phyloP scores from a whole-genome alignment of 2,797 vertebrate genomes.

The Falco naumanni region DNA sequence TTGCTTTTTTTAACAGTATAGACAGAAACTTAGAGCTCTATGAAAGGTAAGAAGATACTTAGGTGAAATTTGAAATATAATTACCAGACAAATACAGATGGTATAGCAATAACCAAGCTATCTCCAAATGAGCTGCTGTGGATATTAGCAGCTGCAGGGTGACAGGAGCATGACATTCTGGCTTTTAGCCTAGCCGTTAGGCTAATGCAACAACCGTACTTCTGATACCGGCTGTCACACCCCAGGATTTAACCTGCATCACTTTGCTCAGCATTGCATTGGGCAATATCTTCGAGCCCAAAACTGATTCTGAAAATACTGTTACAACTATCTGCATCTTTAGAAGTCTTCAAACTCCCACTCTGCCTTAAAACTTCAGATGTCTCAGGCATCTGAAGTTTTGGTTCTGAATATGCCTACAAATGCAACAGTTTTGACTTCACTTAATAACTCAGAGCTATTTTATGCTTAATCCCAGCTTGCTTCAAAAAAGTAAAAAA shows the following conservation, averaged over 20 bases:
- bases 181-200: background rate
- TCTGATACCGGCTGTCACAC: background rate
- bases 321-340: background rate
- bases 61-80: background rate
- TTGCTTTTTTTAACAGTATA: background rate
- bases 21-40: background rate
- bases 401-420: background rate
- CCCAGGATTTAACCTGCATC: background rate
- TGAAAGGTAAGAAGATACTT: background rate
- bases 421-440: background rate
- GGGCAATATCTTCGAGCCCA: background rate
- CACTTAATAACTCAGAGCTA: background rate
- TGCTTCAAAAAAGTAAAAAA: background rate
- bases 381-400: background rate
- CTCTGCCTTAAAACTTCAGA: background rate
- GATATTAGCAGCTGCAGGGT: background rate
- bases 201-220: fast-evolving
- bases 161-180: background rate
- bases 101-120: background rate
- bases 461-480: background rate
- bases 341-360: background rate
- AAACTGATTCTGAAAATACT: background rate
- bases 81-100: background rate
- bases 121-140: background rate
- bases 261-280: background rate